phyloP scores from a whole-genome alignment of 2,113 vertebrate species.

The Brienomyrus brachyistius region DNA sequence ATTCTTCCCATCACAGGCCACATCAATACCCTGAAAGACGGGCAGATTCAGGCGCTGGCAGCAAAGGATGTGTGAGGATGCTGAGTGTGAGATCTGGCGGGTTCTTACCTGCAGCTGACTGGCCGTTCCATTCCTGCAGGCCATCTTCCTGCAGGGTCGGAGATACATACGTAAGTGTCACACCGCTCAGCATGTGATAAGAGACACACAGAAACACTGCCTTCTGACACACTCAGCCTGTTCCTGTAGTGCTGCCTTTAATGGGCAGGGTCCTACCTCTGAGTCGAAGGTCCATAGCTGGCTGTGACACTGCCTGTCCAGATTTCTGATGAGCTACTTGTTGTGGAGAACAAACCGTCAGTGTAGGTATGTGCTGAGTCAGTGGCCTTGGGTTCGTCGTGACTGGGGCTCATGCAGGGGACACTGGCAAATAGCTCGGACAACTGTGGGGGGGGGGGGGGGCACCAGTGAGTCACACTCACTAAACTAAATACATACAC shows the following conservation, averaged over 20 bases:
- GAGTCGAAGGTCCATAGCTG: not conserved
- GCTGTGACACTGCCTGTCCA: not conserved
- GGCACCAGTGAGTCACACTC: not conserved
- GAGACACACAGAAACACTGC: not conserved
- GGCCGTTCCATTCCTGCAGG: not conserved
- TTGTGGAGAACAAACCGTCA: not conserved
- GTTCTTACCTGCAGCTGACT: constrained; percentile 8
- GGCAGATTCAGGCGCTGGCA: not conserved
- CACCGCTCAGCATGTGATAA: not conserved
- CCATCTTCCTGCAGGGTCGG: not conserved
- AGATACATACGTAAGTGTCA: not conserved
- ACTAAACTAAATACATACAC: not conserved
- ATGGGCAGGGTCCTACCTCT: not conserved
- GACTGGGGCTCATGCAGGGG: not conserved
- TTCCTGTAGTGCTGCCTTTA: not conserved
- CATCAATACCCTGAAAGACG: constrained; percentile 32
- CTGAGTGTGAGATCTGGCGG: not conserved
- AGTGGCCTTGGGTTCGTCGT: not conserved
- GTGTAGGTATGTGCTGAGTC: not conserved
- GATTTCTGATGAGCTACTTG: not conserved
- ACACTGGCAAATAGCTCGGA: constrained; percentile 16
- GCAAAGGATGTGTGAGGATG: constrained; percentile 6
- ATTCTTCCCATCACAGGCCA: constrained; percentile 33
- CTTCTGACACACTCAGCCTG: not conserved
- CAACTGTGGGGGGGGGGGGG: constrained; percentile 15